Percentiles rank a stretch among this genome's conserved stretches.
These are phyloP conservation scores for Labia minor DNA, from an alignment of 2,888 invertebrate species.

Conservation along the genomic window DNA sequence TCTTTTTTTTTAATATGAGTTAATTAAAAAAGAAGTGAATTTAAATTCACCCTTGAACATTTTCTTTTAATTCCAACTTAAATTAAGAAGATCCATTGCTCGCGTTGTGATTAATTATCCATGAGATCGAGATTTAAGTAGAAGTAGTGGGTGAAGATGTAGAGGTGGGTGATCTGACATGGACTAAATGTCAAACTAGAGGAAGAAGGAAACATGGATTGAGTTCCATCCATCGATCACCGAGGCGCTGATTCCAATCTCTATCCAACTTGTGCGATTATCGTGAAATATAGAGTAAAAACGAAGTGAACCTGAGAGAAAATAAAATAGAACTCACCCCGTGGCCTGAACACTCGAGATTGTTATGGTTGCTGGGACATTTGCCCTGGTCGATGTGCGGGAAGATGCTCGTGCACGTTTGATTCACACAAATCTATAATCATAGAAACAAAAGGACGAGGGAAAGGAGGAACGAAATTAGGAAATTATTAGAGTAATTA, in stretches of 20 bases:
- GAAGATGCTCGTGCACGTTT: slow-evolving; percentile 78
- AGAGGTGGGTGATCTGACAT: neutral
- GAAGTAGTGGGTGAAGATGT: neutral
- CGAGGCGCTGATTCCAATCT: neutral
- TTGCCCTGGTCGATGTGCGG: slow-evolving; percentile 73
- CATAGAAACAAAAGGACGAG: too few relatives aligned
- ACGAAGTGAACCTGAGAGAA: neutral
- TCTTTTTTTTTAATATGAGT: too few relatives aligned
- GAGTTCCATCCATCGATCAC: slow-evolving; percentile 1
- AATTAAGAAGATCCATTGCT: neutral
- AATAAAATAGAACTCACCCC: slow-evolving; percentile 62
- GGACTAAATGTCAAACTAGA: neutral
- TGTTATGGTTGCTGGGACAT: slow-evolving; percentile 82
- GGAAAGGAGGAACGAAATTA: too few relatives aligned
- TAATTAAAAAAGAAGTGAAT: too few relatives aligned
- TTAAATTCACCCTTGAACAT: too few relatives aligned
- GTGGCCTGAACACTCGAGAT: slow-evolving; percentile 84
- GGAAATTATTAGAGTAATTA: too few relatives aligned
- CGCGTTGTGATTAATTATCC: slow-evolving; percentile 2
- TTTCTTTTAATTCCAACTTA: too few relatives aligned
- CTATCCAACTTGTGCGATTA: slow-evolving; percentile 8
- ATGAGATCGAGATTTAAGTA: neutral
- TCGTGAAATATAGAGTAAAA: neutral
- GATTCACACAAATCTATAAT: slow-evolving; percentile 73
- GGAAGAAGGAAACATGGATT: slow-evolving; percentile 2